Evolutionary conservation across 2,888 invertebrate genomes (phyloP), one percentile per base, ranked within the genome.

Genomic region (Dastarcus helophoroides): DNA sequence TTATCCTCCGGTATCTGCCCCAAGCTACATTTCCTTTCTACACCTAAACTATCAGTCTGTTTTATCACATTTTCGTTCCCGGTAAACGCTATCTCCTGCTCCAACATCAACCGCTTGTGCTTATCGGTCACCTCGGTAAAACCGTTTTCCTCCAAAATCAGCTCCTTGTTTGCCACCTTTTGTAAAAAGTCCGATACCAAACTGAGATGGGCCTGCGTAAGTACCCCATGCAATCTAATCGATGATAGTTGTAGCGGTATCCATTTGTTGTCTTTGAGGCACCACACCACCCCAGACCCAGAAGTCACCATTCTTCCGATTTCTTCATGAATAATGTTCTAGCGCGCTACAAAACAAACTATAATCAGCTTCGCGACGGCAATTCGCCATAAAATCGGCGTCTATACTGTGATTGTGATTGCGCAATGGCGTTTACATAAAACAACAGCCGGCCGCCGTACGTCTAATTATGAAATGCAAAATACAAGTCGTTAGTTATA

Each of bases 171-270:
- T 40, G 74, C 70, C 32, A 75, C 72, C 58, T 71, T 67, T 39
- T 72, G 67, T 47, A 76, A 65, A 55, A 76, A 73, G 54, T 75
- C 72, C 34, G 73, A 68, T 30, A 76, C 71, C 34, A 73, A 73
- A 32, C 72, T 69, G 63, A 73, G 73, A 48, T 76, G 76, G 27
- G 73, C 73, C 47, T 73, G 71, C 14, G 75, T 76, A 37, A 75
- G 65, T 36, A 69, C 69, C 37, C 76, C 75, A 56, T 75, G 73
- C 47, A 76, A 65, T 46, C 73, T 65, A 43, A 76, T 74, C 47
- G 75, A 74, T 36, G 74, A 73, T 44, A 76, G 65, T 56, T 75
- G 73, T 41, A 76, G 68, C 43, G 76, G 76, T 54, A 74, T 69
- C 66, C 74, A 71, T 56, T 71, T 70, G 62, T 75, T 72, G 64